These are phyloP conservation scores for Leucoptera coffeella DNA, from an alignment of 2,888 invertebrate genomes.

Conservation along the genomic window DNA sequence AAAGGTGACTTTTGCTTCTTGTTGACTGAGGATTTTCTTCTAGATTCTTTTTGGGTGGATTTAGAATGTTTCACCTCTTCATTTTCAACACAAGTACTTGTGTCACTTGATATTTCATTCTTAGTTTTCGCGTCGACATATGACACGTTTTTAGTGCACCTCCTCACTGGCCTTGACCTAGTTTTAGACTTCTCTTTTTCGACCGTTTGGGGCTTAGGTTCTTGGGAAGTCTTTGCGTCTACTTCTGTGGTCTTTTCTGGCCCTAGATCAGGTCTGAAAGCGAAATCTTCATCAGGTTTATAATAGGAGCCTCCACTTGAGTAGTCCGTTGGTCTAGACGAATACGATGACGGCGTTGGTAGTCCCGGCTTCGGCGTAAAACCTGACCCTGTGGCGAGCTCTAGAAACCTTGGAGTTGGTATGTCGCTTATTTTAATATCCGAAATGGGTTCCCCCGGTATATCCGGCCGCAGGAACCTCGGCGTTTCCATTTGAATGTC, in stretches of 20 bases:
- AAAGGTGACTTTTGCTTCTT: constrained; percentile 20
- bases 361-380: constrained; percentile 18
- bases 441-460: constrained; percentile 35
- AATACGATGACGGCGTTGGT: constrained; percentile 35
- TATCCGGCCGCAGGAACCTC: constrained; percentile 37
- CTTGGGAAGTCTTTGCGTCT: background rate
- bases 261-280: constrained; percentile 45
- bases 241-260: constrained; percentile 8
- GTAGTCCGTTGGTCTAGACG: constrained; percentile 49
- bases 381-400: constrained; percentile 19
- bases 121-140: constrained; percentile 17
- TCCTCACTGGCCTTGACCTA: constrained; percentile 24
- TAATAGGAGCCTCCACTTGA: constrained; percentile 59
- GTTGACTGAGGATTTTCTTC: constrained; percentile 9
- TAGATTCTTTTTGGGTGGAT: constrained; percentile 8
- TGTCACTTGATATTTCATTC: constrained; percentile 11
- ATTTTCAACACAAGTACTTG: background rate
- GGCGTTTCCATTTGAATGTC: constrained; percentile 52
- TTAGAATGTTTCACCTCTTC: background rate
- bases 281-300: constrained; percentile 58
- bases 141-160: constrained; percentile 41
- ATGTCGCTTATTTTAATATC: constrained; percentile 52
- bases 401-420: constrained; percentile 51
- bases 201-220: no score
- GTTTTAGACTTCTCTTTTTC: background rate